Evolutionary conservation across 2,797 vertebrate species (phyloP).

Genomic region (Stomatorhinus walkeri): DNA sequence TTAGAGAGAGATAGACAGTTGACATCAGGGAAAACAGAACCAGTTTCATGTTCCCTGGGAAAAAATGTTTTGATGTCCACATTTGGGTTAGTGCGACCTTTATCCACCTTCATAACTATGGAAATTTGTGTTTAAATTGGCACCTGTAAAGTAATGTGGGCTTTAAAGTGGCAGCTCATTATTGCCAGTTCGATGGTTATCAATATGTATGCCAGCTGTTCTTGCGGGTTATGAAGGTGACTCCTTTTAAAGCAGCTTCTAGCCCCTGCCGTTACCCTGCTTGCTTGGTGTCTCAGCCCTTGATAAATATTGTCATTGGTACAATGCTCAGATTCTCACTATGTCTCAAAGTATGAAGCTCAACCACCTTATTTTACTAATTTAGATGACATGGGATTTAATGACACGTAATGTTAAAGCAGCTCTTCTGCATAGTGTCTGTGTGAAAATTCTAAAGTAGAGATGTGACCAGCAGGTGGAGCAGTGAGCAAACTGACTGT

Average conservation of each 20-base stretch:
- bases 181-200: not conserved
- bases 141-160: not conserved
- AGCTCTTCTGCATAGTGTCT: not conserved
- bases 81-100: conserved; percentile 51
- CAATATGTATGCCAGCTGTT: not conserved
- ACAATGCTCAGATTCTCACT: not conserved
- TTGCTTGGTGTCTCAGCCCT: not conserved
- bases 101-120: not conserved
- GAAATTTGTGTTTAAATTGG: not conserved
- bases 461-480: conserved; percentile 7
- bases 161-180: not conserved
- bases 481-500: not conserved
- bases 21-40: conserved; percentile 43
- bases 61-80: conserved; percentile 44
- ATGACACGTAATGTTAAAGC: not conserved
- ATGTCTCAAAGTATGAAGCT: not conserved
- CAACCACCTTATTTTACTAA: not conserved
- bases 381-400: not conserved
- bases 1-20: conserved; percentile 42
- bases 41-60: conserved; percentile 45
- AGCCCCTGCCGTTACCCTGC: not conserved
- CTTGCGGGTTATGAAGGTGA: not conserved
- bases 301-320: not conserved
- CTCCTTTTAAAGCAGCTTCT: not conserved
- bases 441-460: not conserved